Percentiles rank a stretch among this genome's conserved stretches.
phyloP scores from a whole-genome alignment of 2,113 vertebrate species.

The Cynocephalus volans region DNA sequence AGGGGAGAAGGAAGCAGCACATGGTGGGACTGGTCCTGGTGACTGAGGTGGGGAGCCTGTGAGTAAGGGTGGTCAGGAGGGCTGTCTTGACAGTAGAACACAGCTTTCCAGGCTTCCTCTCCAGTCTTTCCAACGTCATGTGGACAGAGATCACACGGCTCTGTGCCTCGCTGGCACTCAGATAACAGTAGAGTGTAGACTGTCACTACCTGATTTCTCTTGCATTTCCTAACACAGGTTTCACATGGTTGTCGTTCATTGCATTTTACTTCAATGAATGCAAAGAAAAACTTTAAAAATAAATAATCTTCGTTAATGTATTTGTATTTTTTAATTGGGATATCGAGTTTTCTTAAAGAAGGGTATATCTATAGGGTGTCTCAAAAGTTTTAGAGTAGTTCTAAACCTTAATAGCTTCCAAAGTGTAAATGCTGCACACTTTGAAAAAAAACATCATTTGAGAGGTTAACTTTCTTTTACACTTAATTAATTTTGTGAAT shows the following conservation, averaged over 20 bases:
- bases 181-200: neutral
- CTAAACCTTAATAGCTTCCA: neutral
- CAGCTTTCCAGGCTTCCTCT: neutral
- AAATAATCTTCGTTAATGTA: neutral
- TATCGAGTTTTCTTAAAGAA: constrained; percentile 27
- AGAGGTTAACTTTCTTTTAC: neutral
- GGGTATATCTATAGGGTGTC: neutral
- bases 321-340: neutral
- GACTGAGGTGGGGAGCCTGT: no score
- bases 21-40: fast-evolving
- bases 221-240: neutral
- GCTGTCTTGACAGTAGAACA: neutral
- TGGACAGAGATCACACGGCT: neutral
- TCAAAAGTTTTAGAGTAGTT: neutral
- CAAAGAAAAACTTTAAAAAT: neutral
- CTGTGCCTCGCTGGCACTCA: neutral
- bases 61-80: no score
- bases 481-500: neutral
- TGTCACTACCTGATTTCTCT: neutral
- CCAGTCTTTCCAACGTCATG: neutral
- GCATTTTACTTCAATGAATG: neutral
- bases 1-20: neutral
- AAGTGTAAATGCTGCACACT: neutral
- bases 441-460: neutral
- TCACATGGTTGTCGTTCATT: neutral